Conservation (phyloP, 2,888 invertebrate genomes). For the Endomychus coccineus region DNA sequence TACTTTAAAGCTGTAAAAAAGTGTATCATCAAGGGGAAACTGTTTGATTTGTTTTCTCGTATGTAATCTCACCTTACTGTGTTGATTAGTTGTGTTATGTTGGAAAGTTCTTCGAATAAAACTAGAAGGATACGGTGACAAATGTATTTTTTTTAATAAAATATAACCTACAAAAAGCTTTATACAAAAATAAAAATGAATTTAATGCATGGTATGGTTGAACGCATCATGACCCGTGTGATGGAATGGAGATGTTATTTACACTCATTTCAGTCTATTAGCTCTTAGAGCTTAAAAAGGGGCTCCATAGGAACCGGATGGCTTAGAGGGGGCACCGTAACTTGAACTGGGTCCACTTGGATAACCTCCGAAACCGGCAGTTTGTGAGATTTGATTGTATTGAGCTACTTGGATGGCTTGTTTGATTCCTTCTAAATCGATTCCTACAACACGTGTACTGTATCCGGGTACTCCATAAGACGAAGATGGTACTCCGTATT, state of each 20-base stretch:
- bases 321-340: constrained; percentile 49
- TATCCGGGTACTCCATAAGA: constrained; percentile 57
- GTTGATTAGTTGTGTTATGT: too few relatives aligned
- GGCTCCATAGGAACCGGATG: constrained; percentile 64
- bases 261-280: constrained; percentile 32
- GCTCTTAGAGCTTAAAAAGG: constrained; percentile 40
- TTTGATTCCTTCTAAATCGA: constrained; percentile 77
- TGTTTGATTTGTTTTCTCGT: too few relatives aligned
- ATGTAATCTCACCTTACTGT: too few relatives aligned
- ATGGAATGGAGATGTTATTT: constrained; percentile 25
- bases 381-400: constrained; percentile 62
- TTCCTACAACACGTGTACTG: constrained; percentile 65
- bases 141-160: constrained; percentile 47
- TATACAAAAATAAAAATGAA: constrained; percentile 43
- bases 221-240: constrained; percentile 44
- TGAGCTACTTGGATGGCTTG: constrained; percentile 85
- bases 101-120: too few relatives aligned
- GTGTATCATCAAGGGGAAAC: too few relatives aligned
- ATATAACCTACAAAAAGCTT: constrained; percentile 46
- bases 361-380: constrained; percentile 44
- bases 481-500: constrained; percentile 62
- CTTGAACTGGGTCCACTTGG: constrained; percentile 43
- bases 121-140: constrained; percentile 43
- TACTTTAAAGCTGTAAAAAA: too few relatives aligned
- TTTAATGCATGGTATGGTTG: constrained; percentile 33